Evolutionary conservation across 2,113 vertebrate genomes (phyloP).

Genomic region (Phyllostomus hastatus): DNA sequence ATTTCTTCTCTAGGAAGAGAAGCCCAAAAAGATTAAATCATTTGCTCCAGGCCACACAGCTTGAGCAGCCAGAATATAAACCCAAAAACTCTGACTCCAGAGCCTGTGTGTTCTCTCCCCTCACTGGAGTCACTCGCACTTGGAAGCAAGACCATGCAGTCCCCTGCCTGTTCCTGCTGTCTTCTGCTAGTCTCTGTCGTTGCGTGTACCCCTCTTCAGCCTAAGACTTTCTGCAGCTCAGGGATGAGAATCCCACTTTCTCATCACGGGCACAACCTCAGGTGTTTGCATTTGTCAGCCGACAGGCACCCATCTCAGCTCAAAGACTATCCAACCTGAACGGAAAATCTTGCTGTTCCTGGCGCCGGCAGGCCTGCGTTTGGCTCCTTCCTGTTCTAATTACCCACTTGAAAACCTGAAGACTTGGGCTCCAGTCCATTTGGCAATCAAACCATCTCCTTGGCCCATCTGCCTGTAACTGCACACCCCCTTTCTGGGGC

Average conservation of each 20-base stretch:
- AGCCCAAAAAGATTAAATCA: not conserved
- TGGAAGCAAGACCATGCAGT: not conserved
- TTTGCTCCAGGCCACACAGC: not conserved
- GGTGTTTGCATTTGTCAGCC: not conserved
- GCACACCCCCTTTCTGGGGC: not conserved
- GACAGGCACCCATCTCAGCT: not conserved
- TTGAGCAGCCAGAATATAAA: not conserved
- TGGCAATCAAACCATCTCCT: constrained; percentile 18
- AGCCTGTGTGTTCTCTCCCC: not conserved
- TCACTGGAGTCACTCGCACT: not conserved
- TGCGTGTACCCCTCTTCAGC: too few relatives aligned
- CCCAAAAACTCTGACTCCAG: not conserved
- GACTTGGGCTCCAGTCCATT: not conserved
- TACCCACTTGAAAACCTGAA: constrained; percentile 42
- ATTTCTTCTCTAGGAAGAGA: not conserved
- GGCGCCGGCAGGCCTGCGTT: not conserved
- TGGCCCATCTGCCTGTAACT: constrained; percentile 21
- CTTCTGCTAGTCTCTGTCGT: not conserved
- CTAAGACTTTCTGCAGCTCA: not conserved
- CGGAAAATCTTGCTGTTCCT: not conserved
- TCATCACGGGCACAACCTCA: not conserved
- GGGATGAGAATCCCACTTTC: not conserved
- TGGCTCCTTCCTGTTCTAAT: constrained; percentile 48
- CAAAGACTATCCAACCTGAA: not conserved
- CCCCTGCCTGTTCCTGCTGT: accelerated